These are phyloP conservation scores for Diacarnus erythraeanus DNA, from an alignment of 37 sponge, comb jelly and placozoan genomes.

Conservation along the genomic window DNA sequence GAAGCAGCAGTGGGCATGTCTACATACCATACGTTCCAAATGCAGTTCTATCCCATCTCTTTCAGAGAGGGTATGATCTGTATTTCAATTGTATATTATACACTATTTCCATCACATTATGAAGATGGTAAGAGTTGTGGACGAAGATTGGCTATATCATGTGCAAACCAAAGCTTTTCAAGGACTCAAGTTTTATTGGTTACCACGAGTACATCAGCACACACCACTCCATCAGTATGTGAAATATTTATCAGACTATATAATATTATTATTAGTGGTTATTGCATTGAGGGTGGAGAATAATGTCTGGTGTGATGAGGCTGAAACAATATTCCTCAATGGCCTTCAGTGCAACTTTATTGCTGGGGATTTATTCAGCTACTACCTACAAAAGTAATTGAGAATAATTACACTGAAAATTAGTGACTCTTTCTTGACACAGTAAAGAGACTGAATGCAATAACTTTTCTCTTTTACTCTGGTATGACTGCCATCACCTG, in stretches of 20 bases:
- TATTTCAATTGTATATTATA: not conserved
- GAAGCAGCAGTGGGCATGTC: not conserved
- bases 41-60: not conserved
- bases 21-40: not conserved
- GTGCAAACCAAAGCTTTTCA: not conserved
- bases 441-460: too few species aligned
- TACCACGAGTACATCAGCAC: not conserved
- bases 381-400: not conserved
- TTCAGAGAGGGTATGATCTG: not conserved
- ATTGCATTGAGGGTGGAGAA: too few species aligned
- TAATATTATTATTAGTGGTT: too few species aligned
- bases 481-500: constrained; percentile 1
- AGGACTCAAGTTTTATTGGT: not conserved
- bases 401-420: too few species aligned
- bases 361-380: not conserved
- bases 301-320: not conserved
- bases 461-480: not conserved
- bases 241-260: not conserved
- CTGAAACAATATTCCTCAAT: not conserved
- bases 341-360: not conserved
- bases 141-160: not conserved
- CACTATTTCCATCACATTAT: not conserved
- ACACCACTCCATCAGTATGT: not conserved
- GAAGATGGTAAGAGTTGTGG: not conserved
- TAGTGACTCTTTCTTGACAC: too few species aligned